Conservation (phyloP, 2,113 vertebrate genomes). For the Gorsachius goisagi region DNA sequence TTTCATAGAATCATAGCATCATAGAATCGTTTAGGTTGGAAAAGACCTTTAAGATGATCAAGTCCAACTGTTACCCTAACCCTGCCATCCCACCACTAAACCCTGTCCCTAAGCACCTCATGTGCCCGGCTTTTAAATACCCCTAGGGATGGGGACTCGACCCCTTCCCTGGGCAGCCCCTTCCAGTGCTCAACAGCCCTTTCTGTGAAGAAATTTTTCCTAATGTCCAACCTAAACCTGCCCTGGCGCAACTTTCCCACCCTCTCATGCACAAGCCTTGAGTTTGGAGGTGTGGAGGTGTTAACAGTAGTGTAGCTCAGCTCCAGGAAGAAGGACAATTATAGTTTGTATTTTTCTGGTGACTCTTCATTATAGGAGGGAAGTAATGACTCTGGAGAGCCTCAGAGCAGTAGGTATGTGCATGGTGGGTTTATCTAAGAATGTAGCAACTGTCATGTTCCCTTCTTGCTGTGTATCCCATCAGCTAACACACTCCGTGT, state of each 20-base stretch:
- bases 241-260: background rate
- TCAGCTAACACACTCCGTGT: background rate
- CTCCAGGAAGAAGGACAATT: background rate
- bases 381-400: background rate
- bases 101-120: no score
- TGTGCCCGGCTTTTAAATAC: no score
- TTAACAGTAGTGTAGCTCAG: background rate
- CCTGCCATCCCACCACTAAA: no score
- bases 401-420: background rate
- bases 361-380: background rate
- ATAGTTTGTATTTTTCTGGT: background rate
- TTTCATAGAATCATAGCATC: no score
- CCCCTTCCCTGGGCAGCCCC: no score
- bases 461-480: background rate
- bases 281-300: background rate
- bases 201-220: no score
- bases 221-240: no score
- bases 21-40: no score
- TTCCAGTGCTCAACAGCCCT: no score
- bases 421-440: background rate
- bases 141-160: no score
- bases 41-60: no score
- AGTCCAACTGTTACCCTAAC: no score
- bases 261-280: rapidly evolving
- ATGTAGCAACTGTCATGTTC: rapidly evolving